Percentiles rank a stretch among this genome's conserved stretches.
phyloP scores from a whole-genome alignment of 2,113 vertebrate genomes.

The Rostratula benghalensis region DNA sequence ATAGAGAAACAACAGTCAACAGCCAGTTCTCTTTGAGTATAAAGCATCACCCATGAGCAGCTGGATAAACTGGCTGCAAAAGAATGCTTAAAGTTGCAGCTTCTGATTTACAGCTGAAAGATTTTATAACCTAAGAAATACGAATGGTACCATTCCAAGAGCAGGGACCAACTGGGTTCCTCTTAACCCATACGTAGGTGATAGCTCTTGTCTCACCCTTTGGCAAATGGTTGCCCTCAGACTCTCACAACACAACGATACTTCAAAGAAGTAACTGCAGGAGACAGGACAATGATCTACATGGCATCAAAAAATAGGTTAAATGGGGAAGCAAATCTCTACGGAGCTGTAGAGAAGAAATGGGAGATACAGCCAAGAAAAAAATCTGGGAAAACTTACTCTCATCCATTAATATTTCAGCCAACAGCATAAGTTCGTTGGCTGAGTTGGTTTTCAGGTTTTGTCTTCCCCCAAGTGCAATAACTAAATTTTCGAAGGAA shows the following conservation, averaged over 20 bases:
- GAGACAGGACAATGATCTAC: background rate
- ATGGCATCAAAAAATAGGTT: background rate
- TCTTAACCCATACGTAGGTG: background rate
- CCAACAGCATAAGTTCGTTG: background rate
- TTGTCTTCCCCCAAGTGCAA: background rate
- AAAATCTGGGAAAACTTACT: background rate
- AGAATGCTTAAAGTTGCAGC: background rate
- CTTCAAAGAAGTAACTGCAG: background rate
- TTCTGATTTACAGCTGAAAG: background rate
- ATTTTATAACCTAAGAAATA: background rate
- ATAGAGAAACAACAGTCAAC: background rate
- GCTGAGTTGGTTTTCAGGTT: background rate
- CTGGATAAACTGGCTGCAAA: background rate
- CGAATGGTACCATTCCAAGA: background rate
- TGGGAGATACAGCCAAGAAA: background rate
- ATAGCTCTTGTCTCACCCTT: background rate
- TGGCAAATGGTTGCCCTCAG: background rate
- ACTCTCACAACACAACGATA: background rate
- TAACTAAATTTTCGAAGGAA: background rate
- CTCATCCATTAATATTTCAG: background rate
- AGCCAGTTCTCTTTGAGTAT: background rate
- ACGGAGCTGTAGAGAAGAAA: background rate
- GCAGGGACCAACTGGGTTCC: background rate
- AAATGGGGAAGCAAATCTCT: background rate
- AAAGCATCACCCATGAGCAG: background rate